These are phyloP conservation scores for Falcaria lacertinaria DNA, from an alignment of 2,888 invertebrate species.

Conservation along the genomic window DNA sequence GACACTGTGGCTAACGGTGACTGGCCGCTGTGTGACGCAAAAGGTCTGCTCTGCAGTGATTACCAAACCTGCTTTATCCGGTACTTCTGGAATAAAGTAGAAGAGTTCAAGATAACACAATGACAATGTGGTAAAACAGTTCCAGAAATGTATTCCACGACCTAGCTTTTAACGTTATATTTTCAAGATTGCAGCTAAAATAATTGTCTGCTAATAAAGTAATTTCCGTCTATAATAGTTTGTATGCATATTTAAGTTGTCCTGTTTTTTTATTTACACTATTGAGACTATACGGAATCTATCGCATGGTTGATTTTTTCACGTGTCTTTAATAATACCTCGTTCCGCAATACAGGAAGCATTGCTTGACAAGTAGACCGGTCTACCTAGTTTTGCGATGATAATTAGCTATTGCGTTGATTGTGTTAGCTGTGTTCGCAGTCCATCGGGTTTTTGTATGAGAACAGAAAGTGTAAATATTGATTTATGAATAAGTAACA, in stretches of 20 bases:
- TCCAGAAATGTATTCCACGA: no score
- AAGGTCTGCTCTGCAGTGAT: not conserved
- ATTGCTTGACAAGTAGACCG: slow-evolving; percentile 10
- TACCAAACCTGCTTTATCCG: not conserved
- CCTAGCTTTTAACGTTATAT: no score
- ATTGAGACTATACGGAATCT: not conserved
- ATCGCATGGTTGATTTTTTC: not conserved
- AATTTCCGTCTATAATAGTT: no score
- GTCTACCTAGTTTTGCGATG: slow-evolving; percentile 16
- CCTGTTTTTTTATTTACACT: not conserved
- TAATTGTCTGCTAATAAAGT: no score
- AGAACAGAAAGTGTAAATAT: not conserved
- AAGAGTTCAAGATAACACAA: no score
- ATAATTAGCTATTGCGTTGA: slow-evolving; percentile 11
- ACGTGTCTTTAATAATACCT: not conserved
- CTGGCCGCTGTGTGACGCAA: not conserved
- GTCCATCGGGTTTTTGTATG: slow-evolving; percentile 4
- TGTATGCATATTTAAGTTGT: no score
- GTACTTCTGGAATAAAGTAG: not conserved
- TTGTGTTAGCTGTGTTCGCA: slow-evolving; percentile 4
- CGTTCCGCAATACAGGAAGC: slow-evolving; percentile 5
- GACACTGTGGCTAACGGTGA: not conserved
- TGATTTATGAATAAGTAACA: not conserved
- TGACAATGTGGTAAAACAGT: no score
- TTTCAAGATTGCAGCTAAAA: no score